phyloP scores from a whole-genome alignment of 2,888 invertebrate genomes.

The Biston betularia region DNA sequence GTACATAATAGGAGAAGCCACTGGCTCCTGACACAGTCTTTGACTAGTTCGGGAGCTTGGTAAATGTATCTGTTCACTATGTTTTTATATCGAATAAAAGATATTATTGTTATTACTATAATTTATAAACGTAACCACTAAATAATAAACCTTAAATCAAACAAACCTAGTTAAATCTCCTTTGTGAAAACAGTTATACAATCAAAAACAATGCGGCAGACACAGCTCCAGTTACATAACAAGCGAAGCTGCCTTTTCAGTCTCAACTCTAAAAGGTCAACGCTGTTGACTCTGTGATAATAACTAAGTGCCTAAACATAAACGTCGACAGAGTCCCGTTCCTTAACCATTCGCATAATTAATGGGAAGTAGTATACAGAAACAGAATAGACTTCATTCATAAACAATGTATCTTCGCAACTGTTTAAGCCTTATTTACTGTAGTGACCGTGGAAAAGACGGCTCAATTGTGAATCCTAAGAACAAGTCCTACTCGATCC shows the following conservation, averaged over 20 bases:
- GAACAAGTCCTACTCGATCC: too few species aligned
- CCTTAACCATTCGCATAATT: conserved; percentile 28
- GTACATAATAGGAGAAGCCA: too few species aligned
- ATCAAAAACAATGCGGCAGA: conserved; percentile 21
- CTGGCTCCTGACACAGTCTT: too few species aligned
- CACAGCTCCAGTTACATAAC: conserved; percentile 14
- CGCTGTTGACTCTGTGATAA: conserved; percentile 12
- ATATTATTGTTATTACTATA: too few species aligned
- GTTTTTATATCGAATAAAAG: too few species aligned
- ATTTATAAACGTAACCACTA: neutral
- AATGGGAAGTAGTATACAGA: conserved; percentile 3
- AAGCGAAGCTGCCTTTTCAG: conserved; percentile 28
- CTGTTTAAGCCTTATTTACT: conserved; percentile 25
- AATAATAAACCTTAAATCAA: conserved; percentile 8
- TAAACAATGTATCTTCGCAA: conserved; percentile 41
- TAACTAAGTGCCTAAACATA: conserved; percentile 17
- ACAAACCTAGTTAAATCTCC: conserved; percentile 3
- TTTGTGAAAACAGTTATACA: conserved; percentile 20
- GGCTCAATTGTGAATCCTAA: too few species aligned
- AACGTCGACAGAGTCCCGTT: conserved; percentile 16
- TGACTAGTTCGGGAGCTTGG: too few species aligned
- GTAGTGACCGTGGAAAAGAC: too few species aligned
- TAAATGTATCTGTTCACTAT: too few species aligned
- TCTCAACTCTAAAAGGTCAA: conserved; percentile 30
- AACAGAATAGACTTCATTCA: conserved; percentile 27